Evolutionary conservation across 2,888 invertebrate genomes (phyloP).

Genomic region (Frankliniella intonsa): DNA sequence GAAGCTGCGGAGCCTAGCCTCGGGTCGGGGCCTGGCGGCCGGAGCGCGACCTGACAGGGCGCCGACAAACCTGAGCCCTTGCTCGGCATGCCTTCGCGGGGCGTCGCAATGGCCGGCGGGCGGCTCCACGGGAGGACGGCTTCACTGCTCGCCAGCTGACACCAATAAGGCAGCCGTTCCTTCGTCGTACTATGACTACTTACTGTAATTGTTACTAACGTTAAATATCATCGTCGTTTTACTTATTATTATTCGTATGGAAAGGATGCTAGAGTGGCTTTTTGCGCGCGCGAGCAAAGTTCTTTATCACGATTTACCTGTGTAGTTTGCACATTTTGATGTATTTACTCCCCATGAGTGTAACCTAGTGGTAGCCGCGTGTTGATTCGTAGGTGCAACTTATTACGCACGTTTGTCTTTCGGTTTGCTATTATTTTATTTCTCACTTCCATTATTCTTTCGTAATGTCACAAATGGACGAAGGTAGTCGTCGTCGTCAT

Average conservation of each 20-base stretch:
- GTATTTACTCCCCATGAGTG: not conserved
- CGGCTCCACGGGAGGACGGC: not conserved
- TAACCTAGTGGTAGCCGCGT: not conserved
- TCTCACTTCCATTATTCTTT: no score
- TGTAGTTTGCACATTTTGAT: not conserved
- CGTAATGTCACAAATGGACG: no score
- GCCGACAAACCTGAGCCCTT: slow-evolving; percentile 15
- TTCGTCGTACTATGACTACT: no score
- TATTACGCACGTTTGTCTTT: no score
- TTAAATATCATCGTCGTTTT: not conserved
- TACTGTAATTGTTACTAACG: not conserved
- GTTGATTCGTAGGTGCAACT: not conserved
- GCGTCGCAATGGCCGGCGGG: not conserved
- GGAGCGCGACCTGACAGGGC: not conserved
- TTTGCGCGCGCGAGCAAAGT: no score
- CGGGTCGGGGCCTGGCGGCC: not conserved
- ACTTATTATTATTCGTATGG: not conserved
- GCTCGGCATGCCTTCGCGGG: not conserved
- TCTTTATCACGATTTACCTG: not conserved
- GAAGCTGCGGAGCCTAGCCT: not conserved
- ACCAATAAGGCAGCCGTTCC: not conserved
- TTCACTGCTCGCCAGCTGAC: not conserved
- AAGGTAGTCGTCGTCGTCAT: no score
- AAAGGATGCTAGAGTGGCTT: no score
- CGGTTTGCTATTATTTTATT: no score